Percentiles rank a stretch among this genome's conserved stretches.
Conservation (phyloP, 2,888 invertebrate species). For the Podabrus alpinus region DNA sequence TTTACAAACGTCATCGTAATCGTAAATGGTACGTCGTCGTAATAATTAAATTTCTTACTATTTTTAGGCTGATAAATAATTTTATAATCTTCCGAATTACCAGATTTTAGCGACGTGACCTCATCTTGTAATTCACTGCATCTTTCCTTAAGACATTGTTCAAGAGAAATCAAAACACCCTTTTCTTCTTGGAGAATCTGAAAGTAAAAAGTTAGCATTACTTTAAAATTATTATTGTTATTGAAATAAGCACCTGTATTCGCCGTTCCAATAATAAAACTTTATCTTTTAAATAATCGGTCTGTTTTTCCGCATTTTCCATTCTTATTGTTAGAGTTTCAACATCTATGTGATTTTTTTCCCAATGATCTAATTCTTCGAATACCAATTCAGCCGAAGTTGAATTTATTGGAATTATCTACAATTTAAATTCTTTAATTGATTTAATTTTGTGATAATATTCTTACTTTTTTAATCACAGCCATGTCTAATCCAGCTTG, state of each 20-base stretch:
- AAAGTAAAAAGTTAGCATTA: slow-evolving; percentile 18
- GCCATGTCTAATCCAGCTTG: slow-evolving; percentile 78
- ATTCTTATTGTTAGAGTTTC: slow-evolving; percentile 73
- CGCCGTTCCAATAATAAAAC: slow-evolving; percentile 71
- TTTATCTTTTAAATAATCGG: slow-evolving; percentile 67
- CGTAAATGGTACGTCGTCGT: background rate
- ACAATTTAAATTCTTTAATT: slow-evolving; percentile 36
- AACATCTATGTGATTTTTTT: slow-evolving; percentile 78
- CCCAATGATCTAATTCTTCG: slow-evolving; percentile 75
- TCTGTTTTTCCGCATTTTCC: slow-evolving; percentile 70
- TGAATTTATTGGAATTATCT: slow-evolving; percentile 69
- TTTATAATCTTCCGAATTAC: slow-evolving; percentile 49
- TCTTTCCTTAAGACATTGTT: slow-evolving; percentile 74
- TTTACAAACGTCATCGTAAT: slow-evolving; percentile 8
- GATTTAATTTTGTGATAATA: background rate
- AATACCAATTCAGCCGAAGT: slow-evolving; percentile 66
- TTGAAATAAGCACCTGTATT: slow-evolving; percentile 63
- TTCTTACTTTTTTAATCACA: slow-evolving; percentile 62
- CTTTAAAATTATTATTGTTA: background rate
- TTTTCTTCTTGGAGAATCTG: slow-evolving; percentile 80
- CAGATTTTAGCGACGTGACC: slow-evolving; percentile 65
- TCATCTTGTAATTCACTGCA: slow-evolving; percentile 77
- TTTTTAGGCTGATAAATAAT: slow-evolving; percentile 22
- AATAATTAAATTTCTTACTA: slow-evolving; percentile 7
- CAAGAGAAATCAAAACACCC: slow-evolving; percentile 71